Percentiles rank a stretch among this genome's conserved stretches.
Evolutionary conservation across 2,113 vertebrate genomes (phyloP).

Genomic region (Colaptes auratus): DNA sequence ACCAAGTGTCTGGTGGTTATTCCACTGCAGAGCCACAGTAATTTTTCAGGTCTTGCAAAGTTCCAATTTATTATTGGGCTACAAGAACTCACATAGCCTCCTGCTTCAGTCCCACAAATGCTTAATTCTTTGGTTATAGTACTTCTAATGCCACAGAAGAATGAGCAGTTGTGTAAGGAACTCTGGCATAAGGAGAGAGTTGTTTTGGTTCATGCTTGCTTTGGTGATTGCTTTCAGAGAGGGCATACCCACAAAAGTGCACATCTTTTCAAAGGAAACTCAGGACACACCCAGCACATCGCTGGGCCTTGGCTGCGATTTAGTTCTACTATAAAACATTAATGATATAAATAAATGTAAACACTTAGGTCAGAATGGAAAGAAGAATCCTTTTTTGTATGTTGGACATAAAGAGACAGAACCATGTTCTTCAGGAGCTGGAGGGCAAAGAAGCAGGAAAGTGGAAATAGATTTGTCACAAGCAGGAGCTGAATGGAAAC

Average conservation of each 20-base stretch:
- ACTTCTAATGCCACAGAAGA: background rate
- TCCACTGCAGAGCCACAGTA: background rate
- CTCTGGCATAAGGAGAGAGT: background rate
- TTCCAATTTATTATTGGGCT: background rate
- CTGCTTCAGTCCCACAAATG: background rate
- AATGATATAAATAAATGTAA: background rate
- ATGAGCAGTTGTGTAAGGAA: background rate
- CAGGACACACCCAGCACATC: background rate
- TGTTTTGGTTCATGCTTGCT: background rate
- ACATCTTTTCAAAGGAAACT: background rate
- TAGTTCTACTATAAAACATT: background rate
- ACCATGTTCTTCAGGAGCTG: background rate
- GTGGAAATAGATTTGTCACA: background rate
- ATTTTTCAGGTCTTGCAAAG: background rate
- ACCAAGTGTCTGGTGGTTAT: background rate
- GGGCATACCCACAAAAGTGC: background rate
- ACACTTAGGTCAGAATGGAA: background rate
- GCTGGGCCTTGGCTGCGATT: background rate
- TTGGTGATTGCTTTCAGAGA: background rate
- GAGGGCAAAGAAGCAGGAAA: background rate
- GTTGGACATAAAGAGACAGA: background rate
- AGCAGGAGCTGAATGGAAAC: fast-evolving
- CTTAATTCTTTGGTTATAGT: background rate
- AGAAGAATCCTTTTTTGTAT: background rate
- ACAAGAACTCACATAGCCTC: background rate